Base-by-base conservation (phyloP, 2,888 invertebrate species). In the Orchestes rusci region DNA sequence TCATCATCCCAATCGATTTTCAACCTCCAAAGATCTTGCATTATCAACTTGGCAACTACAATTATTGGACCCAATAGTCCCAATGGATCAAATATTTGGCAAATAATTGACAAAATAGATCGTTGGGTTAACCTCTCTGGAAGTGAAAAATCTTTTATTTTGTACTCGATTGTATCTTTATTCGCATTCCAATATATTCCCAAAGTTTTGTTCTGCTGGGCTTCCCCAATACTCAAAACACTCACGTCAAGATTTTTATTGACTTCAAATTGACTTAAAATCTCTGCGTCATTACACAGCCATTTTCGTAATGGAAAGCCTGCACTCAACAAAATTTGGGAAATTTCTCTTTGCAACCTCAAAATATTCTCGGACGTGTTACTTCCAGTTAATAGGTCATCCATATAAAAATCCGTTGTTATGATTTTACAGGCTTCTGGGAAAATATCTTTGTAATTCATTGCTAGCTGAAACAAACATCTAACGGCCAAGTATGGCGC, bases 401-500 rank as follows among this genome's bases (percentile, higher is more conserved):
- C 32, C 5, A 32, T 12, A n/a, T 32, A n/a, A n/a, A n/a, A n/a
- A n/a, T n/a, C n/a, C n/a, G n/a, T n/a, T n/a, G n/a, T n/a, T n/a
- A n/a, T n/a, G n/a, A n/a, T n/a, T n/a, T n/a, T n/a, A n/a, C n/a
- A n/a, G n/a, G n/a, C n/a, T n/a, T n/a, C n/a, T n/a, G n/a, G n/a
- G n/a, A n/a, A n/a, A n/a, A n/a, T n/a, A n/a, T n/a, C n/a, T n/a
- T n/a, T n/a, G n/a, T n/a, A 10, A 17, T 34, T 12, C 5, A 16
- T 16, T 7, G 37, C 37, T 8, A 37, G 8, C 13, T 37, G 23
- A 37, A 27, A 27, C 5, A 37, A 16, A 7, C 23, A 27, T 4
- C 37, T 7, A 37, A 37, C 23, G 4, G 37, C 37, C 8, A 37
- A 16, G 12, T 16, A 35, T 5, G 35, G 5, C 10, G 37, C 37